phyloP scores from a whole-genome alignment of 2,888 invertebrate genomes.

The Eilema depressum region DNA sequence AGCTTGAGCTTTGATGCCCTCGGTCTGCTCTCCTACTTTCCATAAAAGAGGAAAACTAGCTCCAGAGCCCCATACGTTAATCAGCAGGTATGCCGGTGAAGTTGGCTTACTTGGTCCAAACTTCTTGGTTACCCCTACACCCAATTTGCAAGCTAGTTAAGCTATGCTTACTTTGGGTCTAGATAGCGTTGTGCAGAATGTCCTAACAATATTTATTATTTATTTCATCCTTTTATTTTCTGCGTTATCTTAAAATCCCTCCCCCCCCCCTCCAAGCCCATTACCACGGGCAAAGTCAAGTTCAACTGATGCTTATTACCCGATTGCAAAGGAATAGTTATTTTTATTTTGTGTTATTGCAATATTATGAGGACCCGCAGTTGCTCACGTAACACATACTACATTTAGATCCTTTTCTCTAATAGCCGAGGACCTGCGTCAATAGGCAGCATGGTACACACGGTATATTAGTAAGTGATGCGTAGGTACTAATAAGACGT shows the following conservation, averaged over 20 bases:
- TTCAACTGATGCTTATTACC: not conserved
- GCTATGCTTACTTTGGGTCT: too few relatives aligned
- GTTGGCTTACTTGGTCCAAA: not conserved
- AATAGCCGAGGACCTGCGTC: too few relatives aligned
- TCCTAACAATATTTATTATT: too few relatives aligned
- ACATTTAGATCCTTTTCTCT: too few relatives aligned
- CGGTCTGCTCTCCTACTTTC: not conserved
- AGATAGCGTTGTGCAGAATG: too few relatives aligned
- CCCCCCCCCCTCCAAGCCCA: not conserved
- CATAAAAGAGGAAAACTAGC: not conserved
- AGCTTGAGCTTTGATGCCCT: not conserved
- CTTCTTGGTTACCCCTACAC: not conserved
- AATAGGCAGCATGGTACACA: too few relatives aligned
- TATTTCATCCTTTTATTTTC: not conserved
- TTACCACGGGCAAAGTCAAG: not conserved
- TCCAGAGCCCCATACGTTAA: not conserved
- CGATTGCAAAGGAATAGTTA: too few relatives aligned
- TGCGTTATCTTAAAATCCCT: not conserved
- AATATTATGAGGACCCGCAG: too few relatives aligned
- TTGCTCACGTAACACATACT: too few relatives aligned
- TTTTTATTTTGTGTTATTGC: not conserved
- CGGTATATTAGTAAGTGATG: too few relatives aligned
- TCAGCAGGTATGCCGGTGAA: not conserved
- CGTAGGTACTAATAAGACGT: too few relatives aligned
- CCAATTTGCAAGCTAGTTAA: too few relatives aligned